Percentiles rank a stretch among this genome's conserved stretches.
phyloP scores from a whole-genome alignment of 2,888 invertebrate genomes.

The Muscina levida region DNA sequence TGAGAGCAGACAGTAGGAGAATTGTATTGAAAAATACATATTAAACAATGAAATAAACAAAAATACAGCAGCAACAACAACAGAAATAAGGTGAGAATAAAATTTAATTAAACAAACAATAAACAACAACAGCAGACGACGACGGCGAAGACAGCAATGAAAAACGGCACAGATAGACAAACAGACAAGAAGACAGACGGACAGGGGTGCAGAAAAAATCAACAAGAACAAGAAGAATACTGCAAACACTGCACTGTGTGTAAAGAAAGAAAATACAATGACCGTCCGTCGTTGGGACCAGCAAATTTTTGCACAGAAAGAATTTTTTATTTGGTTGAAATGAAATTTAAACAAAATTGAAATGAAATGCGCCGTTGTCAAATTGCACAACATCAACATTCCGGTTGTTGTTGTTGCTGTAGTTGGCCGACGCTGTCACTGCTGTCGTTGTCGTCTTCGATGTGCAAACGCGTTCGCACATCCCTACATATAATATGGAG shows the following conservation, averaged over 20 bases:
- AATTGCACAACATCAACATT: constrained; percentile 52
- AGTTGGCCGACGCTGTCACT: constrained; percentile 46
- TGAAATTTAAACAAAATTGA: constrained; percentile 60
- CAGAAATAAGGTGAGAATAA: constrained; percentile 36
- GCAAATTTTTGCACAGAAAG: constrained; percentile 54
- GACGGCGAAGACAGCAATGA: constrained; percentile 6
- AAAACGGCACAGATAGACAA: neutral
- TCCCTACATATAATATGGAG: too few relatives aligned
- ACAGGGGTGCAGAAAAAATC: neutral
- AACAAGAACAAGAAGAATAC: neutral
- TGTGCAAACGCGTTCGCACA: constrained; percentile 7
- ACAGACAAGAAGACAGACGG: too few relatives aligned
- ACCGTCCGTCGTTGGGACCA: too few relatives aligned
- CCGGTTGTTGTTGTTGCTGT: constrained; percentile 55
- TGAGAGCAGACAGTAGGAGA: constrained; percentile 1
- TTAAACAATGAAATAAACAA: constrained; percentile 25
- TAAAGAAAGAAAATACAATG: neutral
- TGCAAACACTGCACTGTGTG: too few relatives aligned
- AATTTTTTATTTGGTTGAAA: constrained; percentile 55
- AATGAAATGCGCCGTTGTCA: constrained; percentile 63
- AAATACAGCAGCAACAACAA: neutral
- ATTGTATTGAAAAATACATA: constrained; percentile 21
- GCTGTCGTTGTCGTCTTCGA: constrained; percentile 21
- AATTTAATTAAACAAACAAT: constrained; percentile 42
- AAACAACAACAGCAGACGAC: constrained; percentile 9